phyloP scores from a whole-genome alignment of 1,140 invertebrate species.

The Heliconius himera region DNA sequence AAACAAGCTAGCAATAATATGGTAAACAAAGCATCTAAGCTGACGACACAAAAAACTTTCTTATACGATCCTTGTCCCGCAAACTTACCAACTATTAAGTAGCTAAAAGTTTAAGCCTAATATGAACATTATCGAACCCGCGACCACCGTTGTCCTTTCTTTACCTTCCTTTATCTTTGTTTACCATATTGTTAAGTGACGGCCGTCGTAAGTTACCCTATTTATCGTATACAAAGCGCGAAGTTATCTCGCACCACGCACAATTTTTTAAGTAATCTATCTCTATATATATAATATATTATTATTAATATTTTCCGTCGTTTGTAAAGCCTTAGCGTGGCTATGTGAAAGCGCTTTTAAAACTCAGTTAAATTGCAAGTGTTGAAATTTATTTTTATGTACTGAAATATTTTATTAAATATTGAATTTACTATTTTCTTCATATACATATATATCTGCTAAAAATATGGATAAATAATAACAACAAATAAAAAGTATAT shows the following conservation, averaged over 20 bases:
- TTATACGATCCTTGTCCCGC: conserved; percentile 10
- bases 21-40: conserved; percentile 18
- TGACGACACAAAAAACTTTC: background rate
- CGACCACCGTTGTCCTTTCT: conserved; percentile 18
- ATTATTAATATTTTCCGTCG: background rate
- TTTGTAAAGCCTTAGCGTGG: background rate
- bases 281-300: conserved; percentile 3
- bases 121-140: conserved; percentile 17
- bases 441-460: too few relatives aligned
- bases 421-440: background rate
- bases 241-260: conserved; percentile 30
- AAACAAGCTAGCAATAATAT: conserved; percentile 13
- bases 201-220: conserved; percentile 30
- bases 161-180: conserved; percentile 6
- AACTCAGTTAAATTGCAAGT: background rate
- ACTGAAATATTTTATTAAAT: too few relatives aligned
- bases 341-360: background rate
- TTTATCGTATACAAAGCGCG: conserved; percentile 65
- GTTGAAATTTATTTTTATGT: background rate
- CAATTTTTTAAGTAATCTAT: background rate
- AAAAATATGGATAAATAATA: too few relatives aligned
- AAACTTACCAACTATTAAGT: conserved; percentile 3
- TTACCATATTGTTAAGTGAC: conserved; percentile 22
- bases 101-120: conserved; percentile 31
- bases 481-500: background rate